Evolutionary conservation across 2,888 invertebrate genomes (phyloP).

Genomic region (Pantelozetes paolii): DNA sequence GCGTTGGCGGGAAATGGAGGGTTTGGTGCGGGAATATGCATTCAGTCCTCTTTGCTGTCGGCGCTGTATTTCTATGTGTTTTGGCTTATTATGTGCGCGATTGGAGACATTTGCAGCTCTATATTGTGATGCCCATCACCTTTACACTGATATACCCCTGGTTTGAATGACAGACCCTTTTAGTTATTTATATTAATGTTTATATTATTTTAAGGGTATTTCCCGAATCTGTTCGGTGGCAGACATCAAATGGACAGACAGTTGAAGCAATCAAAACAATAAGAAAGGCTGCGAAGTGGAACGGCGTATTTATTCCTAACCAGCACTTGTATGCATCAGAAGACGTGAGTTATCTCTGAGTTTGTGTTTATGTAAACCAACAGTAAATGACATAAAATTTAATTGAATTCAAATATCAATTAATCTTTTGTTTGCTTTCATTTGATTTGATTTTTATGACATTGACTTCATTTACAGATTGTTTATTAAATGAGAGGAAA

Average conservation of each 20-base stretch:
- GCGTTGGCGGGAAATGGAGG: conserved; percentile 32
- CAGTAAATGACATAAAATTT: not conserved
- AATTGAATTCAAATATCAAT: not conserved
- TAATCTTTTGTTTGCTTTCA: not conserved
- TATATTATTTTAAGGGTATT: conserved; percentile 24
- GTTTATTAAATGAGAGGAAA: too few relatives aligned
- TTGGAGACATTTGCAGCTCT: conserved; percentile 23
- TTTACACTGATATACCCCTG: conserved; percentile 34
- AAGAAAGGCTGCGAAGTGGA: conserved; percentile 22
- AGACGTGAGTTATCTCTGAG: not conserved
- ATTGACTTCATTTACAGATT: not conserved
- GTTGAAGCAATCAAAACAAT: not conserved
- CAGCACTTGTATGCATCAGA: not conserved
- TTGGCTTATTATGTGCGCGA: conserved; percentile 19
- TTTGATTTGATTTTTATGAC: not conserved
- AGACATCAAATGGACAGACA: conserved; percentile 23
- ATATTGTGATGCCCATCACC: not conserved
- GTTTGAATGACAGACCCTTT: conserved; percentile 2
- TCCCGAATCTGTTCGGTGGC: conserved; percentile 40
- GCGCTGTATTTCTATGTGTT: conserved; percentile 8
- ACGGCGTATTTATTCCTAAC: conserved; percentile 2
- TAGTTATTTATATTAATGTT: not conserved
- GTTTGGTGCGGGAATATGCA: conserved; percentile 26
- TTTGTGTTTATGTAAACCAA: not conserved
- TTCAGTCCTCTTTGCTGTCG: conserved; percentile 30